These are phyloP conservation scores for Thalassoma bifasciatum DNA, from an alignment of 2,113 vertebrate species.

Conservation along the genomic window DNA sequence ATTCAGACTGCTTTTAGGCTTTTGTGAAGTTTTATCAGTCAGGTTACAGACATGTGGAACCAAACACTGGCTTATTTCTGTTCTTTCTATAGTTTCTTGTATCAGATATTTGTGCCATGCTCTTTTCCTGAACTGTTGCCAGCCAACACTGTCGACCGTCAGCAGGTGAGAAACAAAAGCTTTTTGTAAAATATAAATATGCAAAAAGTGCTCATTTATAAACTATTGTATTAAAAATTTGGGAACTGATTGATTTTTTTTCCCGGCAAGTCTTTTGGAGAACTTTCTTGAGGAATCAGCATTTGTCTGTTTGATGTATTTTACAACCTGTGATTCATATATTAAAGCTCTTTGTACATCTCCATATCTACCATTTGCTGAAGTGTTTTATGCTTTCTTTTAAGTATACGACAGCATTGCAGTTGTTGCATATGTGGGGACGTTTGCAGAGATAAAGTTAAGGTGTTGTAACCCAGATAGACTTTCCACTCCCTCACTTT, in stretches of 20 bases:
- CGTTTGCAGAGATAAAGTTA: not conserved
- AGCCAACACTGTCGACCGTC: slow-evolving; percentile 37
- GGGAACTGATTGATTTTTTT: not conserved
- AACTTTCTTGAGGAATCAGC: not conserved
- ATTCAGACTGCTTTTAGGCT: not conserved
- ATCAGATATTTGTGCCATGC: slow-evolving; percentile 46
- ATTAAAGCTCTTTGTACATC: not conserved
- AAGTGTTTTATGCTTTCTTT: not conserved
- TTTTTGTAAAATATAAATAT: not conserved
- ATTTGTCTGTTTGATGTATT: not conserved
- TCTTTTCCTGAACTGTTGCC: slow-evolving; percentile 30
- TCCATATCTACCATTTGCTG: not conserved
- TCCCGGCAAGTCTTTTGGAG: not conserved
- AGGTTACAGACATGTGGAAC: slow-evolving; percentile 40
- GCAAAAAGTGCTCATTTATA: not conserved
- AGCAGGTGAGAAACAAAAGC: slow-evolving; percentile 54
- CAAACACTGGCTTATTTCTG: slow-evolving; percentile 15
- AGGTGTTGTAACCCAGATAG: not conserved
- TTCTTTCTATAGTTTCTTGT: slow-evolving; percentile 27
- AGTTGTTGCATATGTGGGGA: not conserved
- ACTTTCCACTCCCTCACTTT: slow-evolving; percentile 44
- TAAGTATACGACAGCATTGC: fast-evolving
- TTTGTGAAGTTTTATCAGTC: not conserved
- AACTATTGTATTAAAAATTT: not conserved
- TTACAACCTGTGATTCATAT: not conserved